Conservation (phyloP, 2,888 invertebrate genomes). For the Clanis bilineata region DNA sequence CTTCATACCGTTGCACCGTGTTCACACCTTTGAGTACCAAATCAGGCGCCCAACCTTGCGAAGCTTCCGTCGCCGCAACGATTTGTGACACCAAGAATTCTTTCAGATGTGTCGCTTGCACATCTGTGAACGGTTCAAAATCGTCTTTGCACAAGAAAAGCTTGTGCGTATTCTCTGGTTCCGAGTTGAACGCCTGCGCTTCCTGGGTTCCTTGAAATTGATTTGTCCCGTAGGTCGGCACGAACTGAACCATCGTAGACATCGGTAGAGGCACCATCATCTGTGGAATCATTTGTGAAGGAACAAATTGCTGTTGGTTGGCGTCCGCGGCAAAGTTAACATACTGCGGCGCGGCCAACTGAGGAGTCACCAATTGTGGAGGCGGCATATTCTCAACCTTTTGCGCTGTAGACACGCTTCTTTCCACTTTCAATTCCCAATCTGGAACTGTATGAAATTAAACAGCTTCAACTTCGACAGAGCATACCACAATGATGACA, state of each 20-base stretch:
- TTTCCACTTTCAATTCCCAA: conserved; percentile 42
- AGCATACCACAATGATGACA: not conserved
- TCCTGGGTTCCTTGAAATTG: conserved; percentile 9
- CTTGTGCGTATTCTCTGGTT: conserved; percentile 36
- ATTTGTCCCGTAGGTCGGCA: conserved; percentile 18
- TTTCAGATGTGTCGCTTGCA: conserved; percentile 53
- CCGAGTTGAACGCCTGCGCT: not conserved
- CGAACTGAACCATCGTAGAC: conserved; percentile 22
- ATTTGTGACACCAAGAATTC: conserved; percentile 57
- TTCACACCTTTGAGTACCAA: conserved; percentile 62
- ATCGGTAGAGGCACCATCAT: conserved; percentile 30
- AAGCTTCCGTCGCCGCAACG: conserved; percentile 43
- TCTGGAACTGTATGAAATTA: conserved; percentile 48
- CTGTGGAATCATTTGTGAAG: conserved; percentile 1
- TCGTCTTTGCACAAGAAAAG: conserved; percentile 68
- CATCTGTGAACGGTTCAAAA: conserved; percentile 51
- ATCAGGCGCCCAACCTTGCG: conserved; percentile 57
- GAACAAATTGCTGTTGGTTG: conserved; percentile 8
- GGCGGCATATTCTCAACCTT: not conserved
- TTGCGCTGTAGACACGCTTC: not conserved
- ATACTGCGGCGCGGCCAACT: not conserved
- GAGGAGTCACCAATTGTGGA: not conserved
- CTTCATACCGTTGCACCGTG: conserved; percentile 55
- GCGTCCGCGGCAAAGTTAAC: not conserved
- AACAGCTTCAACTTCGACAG: not conserved